Evolutionary conservation across 2,797 vertebrate species (phyloP).

Genomic region (Galagoides demidoff): DNA sequence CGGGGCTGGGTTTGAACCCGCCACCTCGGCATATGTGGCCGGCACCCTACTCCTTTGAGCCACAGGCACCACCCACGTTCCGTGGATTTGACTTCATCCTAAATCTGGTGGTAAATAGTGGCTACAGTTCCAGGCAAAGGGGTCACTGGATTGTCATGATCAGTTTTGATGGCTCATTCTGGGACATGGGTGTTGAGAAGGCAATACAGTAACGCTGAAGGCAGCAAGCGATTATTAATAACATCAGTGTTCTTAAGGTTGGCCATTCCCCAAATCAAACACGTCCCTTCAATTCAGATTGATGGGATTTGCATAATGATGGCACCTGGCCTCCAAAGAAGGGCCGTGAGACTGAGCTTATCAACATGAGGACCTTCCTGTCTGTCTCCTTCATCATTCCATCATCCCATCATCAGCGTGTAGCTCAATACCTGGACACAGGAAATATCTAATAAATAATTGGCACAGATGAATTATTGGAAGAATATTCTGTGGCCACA

Average conservation of each 20-base stretch:
- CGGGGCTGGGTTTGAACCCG: too few relatives aligned
- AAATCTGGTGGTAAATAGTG: neutral
- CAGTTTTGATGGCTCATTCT: neutral
- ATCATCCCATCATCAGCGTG: neutral
- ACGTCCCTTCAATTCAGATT: too few relatives aligned
- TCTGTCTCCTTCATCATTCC: neutral
- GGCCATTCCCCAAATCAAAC: neutral
- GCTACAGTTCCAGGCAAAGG: neutral
- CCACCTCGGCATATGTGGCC: too few relatives aligned
- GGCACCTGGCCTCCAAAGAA: rapidly evolving
- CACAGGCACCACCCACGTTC: too few relatives aligned
- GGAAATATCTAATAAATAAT: neutral
- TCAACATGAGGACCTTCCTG: neutral
- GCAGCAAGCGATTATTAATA: neutral
- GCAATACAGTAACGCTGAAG: neutral
- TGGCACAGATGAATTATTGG: rapidly evolving
- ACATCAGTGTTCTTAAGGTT: neutral
- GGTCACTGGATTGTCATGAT: neutral
- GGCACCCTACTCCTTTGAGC: too few relatives aligned
- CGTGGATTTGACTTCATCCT: neutral
- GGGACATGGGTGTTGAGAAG: neutral
- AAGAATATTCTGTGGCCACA: neutral
- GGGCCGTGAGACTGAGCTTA: neutral
- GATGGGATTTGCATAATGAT: neutral
- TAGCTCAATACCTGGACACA: neutral